A percentile compares a stretch with the other conserved stretches of the same genome.
Conservation (phyloP, 2,888 invertebrate species). For the Poecilobothrus nobilitatus region DNA sequence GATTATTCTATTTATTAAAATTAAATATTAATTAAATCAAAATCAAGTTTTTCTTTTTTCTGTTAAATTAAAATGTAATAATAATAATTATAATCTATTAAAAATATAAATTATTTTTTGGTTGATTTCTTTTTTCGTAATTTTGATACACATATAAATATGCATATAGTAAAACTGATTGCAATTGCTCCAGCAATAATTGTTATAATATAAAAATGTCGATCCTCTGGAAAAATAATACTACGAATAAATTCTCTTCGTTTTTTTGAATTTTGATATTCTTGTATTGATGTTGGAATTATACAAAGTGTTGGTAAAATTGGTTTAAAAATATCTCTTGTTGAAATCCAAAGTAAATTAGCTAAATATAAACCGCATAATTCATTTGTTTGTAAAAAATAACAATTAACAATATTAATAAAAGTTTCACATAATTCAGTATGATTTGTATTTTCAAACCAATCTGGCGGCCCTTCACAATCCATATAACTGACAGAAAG, state of each 20-base stretch:
- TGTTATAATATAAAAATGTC: neutral
- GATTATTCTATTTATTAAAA: too few relatives aligned
- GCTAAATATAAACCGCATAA: constrained; percentile 47
- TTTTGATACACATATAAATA: neutral
- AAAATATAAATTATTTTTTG: too few relatives aligned
- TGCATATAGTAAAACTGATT: neutral
- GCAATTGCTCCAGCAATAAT: neutral
- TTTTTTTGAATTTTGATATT: neutral
- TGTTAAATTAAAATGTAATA: too few relatives aligned
- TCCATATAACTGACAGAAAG: constrained; percentile 46
- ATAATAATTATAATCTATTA: too few relatives aligned
- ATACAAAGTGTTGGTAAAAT: neutral
- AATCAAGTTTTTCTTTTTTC: too few relatives aligned
- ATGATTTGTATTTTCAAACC: constrained; percentile 46
- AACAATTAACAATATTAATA: constrained; percentile 47
- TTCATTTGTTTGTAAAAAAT: constrained; percentile 46
- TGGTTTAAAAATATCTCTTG: constrained; percentile 5
- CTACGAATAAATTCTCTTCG: neutral
- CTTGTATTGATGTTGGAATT: neutral
- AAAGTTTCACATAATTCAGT: constrained; percentile 44
- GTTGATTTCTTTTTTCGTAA: neutral
- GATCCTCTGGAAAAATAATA: neutral
- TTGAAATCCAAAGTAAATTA: constrained; percentile 12
- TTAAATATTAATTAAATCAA: too few relatives aligned
- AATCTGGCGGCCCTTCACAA: constrained; percentile 49